These are phyloP conservation scores for Leucopsar rothschildi DNA, from an alignment of 2,113 vertebrate genomes.

Conservation along the genomic window DNA sequence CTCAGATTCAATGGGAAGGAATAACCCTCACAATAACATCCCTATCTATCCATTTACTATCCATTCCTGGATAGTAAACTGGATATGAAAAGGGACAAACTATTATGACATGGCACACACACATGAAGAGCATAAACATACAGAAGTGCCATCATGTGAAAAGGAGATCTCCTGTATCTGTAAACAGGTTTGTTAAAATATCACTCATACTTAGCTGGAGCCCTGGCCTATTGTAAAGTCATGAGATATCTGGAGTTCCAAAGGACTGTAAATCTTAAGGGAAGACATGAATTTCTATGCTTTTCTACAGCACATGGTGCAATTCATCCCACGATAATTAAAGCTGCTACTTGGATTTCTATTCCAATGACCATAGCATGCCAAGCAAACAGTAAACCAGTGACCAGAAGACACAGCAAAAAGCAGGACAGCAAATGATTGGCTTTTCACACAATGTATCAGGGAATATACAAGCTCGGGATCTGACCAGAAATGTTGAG, in stretches of 20 bases:
- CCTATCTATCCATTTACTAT: background rate
- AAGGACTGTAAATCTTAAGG: background rate
- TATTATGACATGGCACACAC: background rate
- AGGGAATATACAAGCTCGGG: background rate
- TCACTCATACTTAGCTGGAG: background rate
- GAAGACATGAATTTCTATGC: background rate
- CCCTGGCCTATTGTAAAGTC: background rate
- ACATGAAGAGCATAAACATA: background rate
- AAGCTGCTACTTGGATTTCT: background rate
- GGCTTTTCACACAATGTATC: background rate
- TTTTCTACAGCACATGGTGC: background rate
- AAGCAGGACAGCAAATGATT: background rate
- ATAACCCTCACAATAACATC: background rate
- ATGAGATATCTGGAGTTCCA: background rate
- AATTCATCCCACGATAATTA: background rate
- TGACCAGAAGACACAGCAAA: background rate
- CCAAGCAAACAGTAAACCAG: background rate
- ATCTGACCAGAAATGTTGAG: background rate
- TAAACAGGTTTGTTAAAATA: background rate
- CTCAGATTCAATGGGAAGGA: background rate
- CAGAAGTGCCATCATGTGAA: background rate
- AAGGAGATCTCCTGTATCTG: background rate
- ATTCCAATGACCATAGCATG: background rate
- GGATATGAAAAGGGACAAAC: background rate
- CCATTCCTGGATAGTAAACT: background rate